Evolutionary conservation across 2,888 invertebrate genomes (phyloP).

Genomic region (Pammene fasciana): DNA sequence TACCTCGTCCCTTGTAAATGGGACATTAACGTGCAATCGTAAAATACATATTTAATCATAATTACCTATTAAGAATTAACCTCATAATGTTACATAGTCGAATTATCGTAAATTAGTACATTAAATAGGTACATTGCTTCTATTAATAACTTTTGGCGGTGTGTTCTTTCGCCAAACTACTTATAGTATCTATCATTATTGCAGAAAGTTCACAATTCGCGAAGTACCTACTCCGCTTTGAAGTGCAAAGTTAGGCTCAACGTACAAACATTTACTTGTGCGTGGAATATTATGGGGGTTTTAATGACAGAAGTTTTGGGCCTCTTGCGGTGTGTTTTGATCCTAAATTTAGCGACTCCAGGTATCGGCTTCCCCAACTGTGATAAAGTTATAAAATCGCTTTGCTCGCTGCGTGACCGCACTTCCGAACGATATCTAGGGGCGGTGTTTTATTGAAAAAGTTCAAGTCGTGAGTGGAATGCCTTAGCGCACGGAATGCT

Average conservation of each 20-base stretch:
- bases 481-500: constrained; percentile 59
- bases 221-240: constrained; percentile 22
- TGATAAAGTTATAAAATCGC: constrained; percentile 82
- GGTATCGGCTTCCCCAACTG: constrained; percentile 64
- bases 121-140: too few relatives aligned
- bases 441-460: constrained; percentile 81
- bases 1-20: too few relatives aligned
- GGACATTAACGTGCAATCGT: too few relatives aligned
- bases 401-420: constrained; percentile 74
- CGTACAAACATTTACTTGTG: constrained; percentile 24
- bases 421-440: constrained; percentile 69
- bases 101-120: too few relatives aligned
- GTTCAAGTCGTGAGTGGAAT: constrained; percentile 78
- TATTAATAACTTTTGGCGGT: not conserved
- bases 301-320: constrained; percentile 50
- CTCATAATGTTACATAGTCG: too few relatives aligned
- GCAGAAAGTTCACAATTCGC: constrained; percentile 6
- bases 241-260: constrained; percentile 37
- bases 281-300: constrained; percentile 40
- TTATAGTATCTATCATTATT: constrained; percentile 1
- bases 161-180: not conserved
- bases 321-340: constrained; percentile 40
- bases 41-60: too few relatives aligned
- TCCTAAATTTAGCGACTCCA: constrained; percentile 50
- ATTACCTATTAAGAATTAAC: too few relatives aligned